A percentile compares a stretch with the other conserved stretches of the same genome.
phyloP scores from a whole-genome alignment of 2,888 invertebrate genomes.

The Zeuzera pyrina region DNA sequence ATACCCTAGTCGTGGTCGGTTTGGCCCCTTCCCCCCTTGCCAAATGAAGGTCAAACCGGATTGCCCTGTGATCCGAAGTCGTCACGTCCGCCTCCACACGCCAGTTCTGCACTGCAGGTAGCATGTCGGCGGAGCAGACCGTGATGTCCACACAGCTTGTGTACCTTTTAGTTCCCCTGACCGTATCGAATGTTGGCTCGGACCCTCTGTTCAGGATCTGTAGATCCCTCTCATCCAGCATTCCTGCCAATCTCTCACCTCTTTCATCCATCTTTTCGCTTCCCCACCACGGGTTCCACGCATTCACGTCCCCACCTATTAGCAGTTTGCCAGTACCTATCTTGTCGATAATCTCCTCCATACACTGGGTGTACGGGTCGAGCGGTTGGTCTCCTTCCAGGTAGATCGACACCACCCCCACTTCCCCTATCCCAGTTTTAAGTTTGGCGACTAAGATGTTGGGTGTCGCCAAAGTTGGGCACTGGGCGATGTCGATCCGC shows the following conservation, averaged over 20 bases:
- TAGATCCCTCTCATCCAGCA: constrained; percentile 12
- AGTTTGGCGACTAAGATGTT: too few species aligned
- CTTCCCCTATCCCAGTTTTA: too few species aligned
- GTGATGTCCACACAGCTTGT: too few species aligned
- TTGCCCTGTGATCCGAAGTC: constrained; percentile 19
- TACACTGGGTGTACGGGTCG: too few species aligned
- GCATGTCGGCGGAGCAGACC: too few species aligned
- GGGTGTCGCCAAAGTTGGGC: too few species aligned
- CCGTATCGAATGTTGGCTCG: constrained; percentile 14
- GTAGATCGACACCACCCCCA: too few species aligned
- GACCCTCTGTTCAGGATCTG: constrained; percentile 15
- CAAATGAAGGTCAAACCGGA: constrained; percentile 10
- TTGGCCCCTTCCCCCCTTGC: not conserved
- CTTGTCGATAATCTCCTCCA: too few species aligned
- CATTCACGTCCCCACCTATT: constrained; percentile 3
- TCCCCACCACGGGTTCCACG: constrained; percentile 3
- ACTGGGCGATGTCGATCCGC: too few species aligned
- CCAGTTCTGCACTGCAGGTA: constrained; percentile 14
- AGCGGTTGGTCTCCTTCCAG: too few species aligned
- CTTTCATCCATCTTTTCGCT: constrained; percentile 10
- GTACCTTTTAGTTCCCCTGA: too few species aligned
- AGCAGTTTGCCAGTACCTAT: not conserved
- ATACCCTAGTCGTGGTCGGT: constrained; percentile 9
- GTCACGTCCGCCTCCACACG: constrained; percentile 10
- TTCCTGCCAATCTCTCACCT: constrained; percentile 9